These are phyloP conservation scores for Tetrax tetrax DNA, from an alignment of 2,113 vertebrate species.

Conservation along the genomic window DNA sequence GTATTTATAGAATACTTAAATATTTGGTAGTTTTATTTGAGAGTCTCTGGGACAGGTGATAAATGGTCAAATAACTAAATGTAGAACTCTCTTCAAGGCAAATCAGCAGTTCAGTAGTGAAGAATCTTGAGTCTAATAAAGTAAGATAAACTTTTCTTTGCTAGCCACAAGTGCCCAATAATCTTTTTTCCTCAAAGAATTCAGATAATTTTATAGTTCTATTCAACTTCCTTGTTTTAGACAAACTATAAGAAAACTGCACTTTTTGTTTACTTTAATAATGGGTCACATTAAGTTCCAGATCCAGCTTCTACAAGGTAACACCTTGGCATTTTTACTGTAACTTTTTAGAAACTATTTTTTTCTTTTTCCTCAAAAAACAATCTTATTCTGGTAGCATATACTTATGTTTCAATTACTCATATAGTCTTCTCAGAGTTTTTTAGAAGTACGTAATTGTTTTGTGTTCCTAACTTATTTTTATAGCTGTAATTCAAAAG, in stretches of 20 bases:
- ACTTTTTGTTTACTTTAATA: slow-evolving; percentile 29
- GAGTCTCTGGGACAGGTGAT: background rate
- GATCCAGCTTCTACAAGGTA: background rate
- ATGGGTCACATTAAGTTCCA: background rate
- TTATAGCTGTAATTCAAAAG: slow-evolving; percentile 51
- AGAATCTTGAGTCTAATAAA: background rate
- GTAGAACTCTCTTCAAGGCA: background rate
- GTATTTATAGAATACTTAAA: slow-evolving; percentile 51
- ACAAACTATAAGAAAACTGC: background rate
- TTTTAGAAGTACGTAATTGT: background rate
- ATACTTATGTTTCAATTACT: background rate
- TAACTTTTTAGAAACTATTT: background rate
- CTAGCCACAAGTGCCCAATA: slow-evolving; percentile 40
- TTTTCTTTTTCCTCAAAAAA: background rate
- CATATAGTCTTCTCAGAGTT: background rate
- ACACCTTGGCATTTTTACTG: background rate
- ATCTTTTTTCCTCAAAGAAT: slow-evolving; percentile 1
- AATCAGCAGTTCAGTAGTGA: background rate
- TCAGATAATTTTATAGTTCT: background rate
- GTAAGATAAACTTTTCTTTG: background rate
- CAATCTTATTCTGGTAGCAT: background rate
- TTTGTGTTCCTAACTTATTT: slow-evolving; percentile 56
- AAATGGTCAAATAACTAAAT: background rate
- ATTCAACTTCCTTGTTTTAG: slow-evolving; percentile 9
- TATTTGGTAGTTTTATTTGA: slow-evolving; percentile 42